Percentiles rank a stretch among this genome's conserved stretches.
phyloP scores from a whole-genome alignment of 1,140 invertebrate genomes.

The Bacillus rossius region DNA sequence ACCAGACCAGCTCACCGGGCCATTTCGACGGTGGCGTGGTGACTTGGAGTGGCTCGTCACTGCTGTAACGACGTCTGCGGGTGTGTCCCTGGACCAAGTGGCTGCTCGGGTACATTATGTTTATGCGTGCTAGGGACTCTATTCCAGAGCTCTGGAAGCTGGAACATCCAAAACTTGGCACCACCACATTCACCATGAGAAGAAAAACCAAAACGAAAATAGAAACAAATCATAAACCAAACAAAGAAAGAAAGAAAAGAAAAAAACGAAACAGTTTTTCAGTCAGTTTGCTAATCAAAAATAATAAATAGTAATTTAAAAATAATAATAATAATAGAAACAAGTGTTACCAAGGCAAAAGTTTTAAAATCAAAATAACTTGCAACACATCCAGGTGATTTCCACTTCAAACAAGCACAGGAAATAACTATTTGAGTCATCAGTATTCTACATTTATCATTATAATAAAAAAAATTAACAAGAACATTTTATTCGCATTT shows the following conservation, averaged over 20 bases:
- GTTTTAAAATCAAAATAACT: no score
- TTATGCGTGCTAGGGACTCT: conserved; percentile 27
- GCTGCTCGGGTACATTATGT: conserved; percentile 33
- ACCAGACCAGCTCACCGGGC: conserved; percentile 50
- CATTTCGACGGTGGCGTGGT: conserved; percentile 60
- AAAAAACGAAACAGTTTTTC: no score
- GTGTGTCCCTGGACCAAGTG: conserved; percentile 40
- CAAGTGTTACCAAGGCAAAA: no score
- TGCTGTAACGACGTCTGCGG: conserved; percentile 40
- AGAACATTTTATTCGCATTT: neutral
- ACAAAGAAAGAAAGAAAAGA: no score
- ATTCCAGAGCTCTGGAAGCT: conserved; percentile 27
- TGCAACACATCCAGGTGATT: no score
- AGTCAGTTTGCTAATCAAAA: no score
- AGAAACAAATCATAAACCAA: neutral
- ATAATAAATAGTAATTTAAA: no score
- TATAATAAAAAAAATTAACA: neutral
- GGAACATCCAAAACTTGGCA: neutral
- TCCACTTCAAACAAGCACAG: no score
- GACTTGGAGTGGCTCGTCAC: conserved; percentile 43
- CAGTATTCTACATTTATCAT: neutral
- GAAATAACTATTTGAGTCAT: no score
- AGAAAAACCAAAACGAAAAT: neutral
- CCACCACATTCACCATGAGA: neutral
- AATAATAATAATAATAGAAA: no score